Percentiles rank a stretch among this genome's conserved stretches.
These are phyloP conservation scores for Xiphophorus birchmanni DNA, from an alignment of 2,797 vertebrate species.

Conservation along the genomic window DNA sequence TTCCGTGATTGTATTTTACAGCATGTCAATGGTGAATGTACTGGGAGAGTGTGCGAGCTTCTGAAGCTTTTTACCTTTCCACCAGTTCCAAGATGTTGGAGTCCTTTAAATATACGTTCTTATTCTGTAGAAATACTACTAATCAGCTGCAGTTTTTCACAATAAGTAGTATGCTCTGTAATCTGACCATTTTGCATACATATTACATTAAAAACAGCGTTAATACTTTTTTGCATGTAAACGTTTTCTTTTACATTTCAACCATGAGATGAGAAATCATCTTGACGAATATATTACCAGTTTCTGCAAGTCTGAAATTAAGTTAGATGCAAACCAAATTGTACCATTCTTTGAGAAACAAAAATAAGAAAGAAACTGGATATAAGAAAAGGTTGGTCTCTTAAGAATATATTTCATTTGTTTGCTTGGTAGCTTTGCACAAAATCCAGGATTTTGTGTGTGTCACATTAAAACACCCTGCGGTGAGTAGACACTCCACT, in stretches of 20 bases:
- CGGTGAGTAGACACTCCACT: neutral
- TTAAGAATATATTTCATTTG: neutral
- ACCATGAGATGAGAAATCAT: neutral
- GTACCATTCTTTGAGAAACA: neutral
- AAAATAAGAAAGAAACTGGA: neutral
- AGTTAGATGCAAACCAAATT: neutral
- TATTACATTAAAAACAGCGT: neutral
- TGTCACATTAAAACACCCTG: neutral
- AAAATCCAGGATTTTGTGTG: neutral
- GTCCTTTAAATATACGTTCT: neutral
- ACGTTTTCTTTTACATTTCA: neutral
- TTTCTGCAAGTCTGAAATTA: neutral
- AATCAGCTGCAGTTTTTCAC: neutral
- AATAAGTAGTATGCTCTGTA: neutral
- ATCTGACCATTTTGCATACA: neutral
- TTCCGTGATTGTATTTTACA: conserved; percentile 45
- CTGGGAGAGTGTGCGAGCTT: conserved; percentile 44
- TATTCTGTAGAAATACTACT: neutral
- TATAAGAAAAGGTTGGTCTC: neutral
- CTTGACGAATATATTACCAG: neutral
- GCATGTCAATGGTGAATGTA: conserved; percentile 48
- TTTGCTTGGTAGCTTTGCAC: neutral
- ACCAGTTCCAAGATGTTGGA: conserved; percentile 26
- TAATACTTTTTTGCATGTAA: neutral
- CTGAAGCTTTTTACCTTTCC: conserved; percentile 41